Percentiles rank a stretch among this genome's conserved stretches.
Conservation (phyloP, 2,888 invertebrate species). For the Temnothorax unifasciatus region DNA sequence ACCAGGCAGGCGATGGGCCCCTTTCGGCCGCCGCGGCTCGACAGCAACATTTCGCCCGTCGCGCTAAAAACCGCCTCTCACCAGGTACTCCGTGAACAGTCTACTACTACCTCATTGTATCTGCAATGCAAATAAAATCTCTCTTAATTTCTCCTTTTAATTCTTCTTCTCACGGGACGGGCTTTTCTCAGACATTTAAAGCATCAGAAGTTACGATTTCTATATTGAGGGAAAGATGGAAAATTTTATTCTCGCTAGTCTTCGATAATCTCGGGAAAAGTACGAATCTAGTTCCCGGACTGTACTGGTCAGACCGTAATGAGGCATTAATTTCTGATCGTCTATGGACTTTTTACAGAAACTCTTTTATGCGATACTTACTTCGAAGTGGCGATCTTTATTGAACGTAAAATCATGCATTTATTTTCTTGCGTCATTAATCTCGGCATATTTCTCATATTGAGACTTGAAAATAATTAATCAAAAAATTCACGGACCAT, state of each 20-base stretch:
- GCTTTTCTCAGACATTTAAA: not conserved
- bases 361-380: conserved; percentile 1
- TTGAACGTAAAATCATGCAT: not conserved
- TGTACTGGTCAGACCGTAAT: not conserved
- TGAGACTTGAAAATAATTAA: not conserved
- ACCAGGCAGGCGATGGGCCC: conserved; percentile 85
- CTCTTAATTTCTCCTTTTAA: not conserved
- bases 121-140: conserved; percentile 68
- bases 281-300: not conserved
- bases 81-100: conserved; percentile 49
- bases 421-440: conserved; percentile 3
- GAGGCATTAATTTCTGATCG: not conserved
- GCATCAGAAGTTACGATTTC: not conserved
- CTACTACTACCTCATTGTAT: conserved; percentile 81
- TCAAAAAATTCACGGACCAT: not conserved
- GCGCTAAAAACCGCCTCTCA: conserved; percentile 39
- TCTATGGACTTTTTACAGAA: not conserved
- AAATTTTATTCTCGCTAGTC: not conserved
- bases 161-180: not conserved
- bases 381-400: not conserved
- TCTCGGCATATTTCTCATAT: not conserved
- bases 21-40: conserved; percentile 85
- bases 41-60: conserved; percentile 83
- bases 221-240: not conserved
- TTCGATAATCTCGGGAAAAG: not conserved